A percentile compares a stretch with the other conserved stretches of the same genome.
Conservation (phyloP, 2,797 vertebrate genomes). For the Brachymystax lenok region DNA sequence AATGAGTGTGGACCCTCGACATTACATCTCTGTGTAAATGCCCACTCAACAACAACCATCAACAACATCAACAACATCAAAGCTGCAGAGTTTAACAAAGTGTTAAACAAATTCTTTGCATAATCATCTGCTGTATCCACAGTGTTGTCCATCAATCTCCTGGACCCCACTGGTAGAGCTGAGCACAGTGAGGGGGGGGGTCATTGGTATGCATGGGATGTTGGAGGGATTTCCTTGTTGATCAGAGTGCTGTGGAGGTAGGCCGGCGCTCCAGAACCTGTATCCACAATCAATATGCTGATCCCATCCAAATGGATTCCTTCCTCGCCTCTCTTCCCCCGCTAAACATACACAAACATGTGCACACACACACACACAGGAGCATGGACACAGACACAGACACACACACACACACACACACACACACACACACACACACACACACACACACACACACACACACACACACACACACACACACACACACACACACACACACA, state of each 20-base stretch:
- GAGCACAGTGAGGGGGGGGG: conserved; percentile 19
- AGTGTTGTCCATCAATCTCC: not conserved
- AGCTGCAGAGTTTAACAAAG: not conserved
- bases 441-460: not conserved
- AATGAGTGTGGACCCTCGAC: no score
- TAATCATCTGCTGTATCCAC: conserved; percentile 25
- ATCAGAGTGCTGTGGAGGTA: conserved; percentile 27
- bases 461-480: no score
- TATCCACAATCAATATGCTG: conserved; percentile 36
- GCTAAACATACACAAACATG: not conserved
- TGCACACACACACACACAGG: not conserved
- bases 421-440: not conserved
- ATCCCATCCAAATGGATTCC: not conserved
- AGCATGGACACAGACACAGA: not conserved
- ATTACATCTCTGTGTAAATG: not conserved
- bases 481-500: not conserved
- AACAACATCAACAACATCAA: not conserved
- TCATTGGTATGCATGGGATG: conserved; percentile 41
- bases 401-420: conserved; percentile 4
- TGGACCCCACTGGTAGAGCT: not conserved
- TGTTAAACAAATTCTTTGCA: conserved; percentile 8
- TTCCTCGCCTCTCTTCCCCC: not conserved
- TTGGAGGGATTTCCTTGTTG: conserved; percentile 44
- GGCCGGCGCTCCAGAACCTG: conserved; percentile 15
- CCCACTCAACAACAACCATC: not conserved